phyloP scores from a whole-genome alignment of 1,140 invertebrate species.

The Drosophila rhopaloa region DNA sequence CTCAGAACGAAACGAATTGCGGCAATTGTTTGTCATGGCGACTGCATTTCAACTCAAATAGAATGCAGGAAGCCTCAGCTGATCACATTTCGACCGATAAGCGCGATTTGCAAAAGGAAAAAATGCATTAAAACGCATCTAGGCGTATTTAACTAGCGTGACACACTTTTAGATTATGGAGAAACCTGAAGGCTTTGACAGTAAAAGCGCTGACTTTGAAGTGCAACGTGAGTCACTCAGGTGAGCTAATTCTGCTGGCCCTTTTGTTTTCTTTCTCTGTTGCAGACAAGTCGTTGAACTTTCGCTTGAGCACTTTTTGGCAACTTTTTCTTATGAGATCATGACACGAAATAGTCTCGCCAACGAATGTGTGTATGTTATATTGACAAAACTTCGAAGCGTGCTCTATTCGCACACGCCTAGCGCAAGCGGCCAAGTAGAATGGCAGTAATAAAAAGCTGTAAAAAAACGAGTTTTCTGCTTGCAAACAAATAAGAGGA shows the following conservation, averaged over 20 bases:
- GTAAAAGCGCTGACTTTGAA: conserved; percentile 20
- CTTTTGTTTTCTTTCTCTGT: conserved; percentile 31
- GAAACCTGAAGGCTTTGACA: not conserved
- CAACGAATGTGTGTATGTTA: conserved; percentile 35
- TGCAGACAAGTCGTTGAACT: conserved; percentile 68
- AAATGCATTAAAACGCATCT: conserved; percentile 12
- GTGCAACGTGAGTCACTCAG: conserved; percentile 35
- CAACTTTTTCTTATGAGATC: conserved; percentile 79
- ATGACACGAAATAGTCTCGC: conserved; percentile 57
- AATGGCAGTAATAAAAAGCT: conserved; percentile 38
- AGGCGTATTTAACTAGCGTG: conserved; percentile 22
- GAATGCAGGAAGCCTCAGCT: not conserved
- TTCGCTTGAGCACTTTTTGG: conserved; percentile 42
- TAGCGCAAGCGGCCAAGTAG: conserved; percentile 45
- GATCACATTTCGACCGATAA: conserved; percentile 19
- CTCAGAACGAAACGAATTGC: conserved; percentile 30
- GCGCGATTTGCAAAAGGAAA: not conserved
- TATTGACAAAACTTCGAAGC: conserved; percentile 71
- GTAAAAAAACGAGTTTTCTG: conserved; percentile 66
- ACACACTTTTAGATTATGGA: conserved; percentile 13
- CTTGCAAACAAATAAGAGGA: conserved; percentile 47
- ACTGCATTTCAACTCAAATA: conserved; percentile 24
- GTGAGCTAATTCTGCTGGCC: conserved; percentile 38
- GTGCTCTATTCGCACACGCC: conserved; percentile 49
- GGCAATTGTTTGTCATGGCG: conserved; percentile 34